Evolutionary conservation across 2,888 invertebrate species (phyloP).

Genomic region (Didymodactylos carnosus): DNA sequence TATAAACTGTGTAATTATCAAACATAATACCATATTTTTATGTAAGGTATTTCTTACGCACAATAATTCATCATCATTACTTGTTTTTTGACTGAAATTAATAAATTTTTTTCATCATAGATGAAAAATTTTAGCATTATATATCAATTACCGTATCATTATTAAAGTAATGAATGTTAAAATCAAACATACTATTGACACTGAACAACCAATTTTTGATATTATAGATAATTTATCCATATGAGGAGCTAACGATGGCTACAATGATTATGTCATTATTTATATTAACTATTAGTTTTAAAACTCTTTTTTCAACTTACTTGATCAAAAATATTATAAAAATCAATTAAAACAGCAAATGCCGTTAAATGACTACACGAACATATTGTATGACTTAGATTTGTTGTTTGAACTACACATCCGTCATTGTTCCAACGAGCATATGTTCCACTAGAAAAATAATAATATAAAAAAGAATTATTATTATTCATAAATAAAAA

Average conservation of each 20-base stretch:
- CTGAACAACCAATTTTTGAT: background rate
- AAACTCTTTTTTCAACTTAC: background rate
- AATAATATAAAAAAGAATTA: background rate
- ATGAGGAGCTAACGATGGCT: background rate
- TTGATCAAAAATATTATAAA: background rate
- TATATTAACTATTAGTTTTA: background rate
- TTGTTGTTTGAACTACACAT: background rate
- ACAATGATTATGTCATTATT: background rate
- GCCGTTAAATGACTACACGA: slow-evolving; percentile 7
- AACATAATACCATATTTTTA: background rate
- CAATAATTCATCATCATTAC: background rate
- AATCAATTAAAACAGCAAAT: slow-evolving; percentile 3
- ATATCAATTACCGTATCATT: background rate
- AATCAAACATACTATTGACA: background rate
- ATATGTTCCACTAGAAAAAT: background rate
- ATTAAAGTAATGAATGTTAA: background rate
- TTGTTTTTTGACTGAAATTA: background rate
- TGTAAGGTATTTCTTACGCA: background rate
- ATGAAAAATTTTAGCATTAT: background rate
- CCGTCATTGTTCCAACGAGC: slow-evolving; percentile 8
- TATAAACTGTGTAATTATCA: background rate
- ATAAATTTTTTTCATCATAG: background rate
- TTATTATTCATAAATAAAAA: too few relatives aligned
- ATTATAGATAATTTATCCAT: background rate
- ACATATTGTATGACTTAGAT: slow-evolving; percentile 7